Evolutionary conservation across 2,888 invertebrate species (phyloP).

Genomic region (Neuroscelio doddi): DNA sequence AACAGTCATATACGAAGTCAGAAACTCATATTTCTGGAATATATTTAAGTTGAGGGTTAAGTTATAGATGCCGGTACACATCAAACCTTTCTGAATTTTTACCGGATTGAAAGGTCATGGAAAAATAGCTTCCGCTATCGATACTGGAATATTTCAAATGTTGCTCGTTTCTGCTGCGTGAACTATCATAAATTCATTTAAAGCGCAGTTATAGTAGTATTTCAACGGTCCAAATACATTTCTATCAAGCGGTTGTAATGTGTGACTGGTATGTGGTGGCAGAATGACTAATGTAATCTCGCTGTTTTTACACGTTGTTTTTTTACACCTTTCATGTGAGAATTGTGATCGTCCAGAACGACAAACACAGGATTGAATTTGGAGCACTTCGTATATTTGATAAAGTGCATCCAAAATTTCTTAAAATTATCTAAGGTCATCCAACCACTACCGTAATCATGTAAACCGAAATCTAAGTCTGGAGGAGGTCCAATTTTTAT

Average conservation of each 20-base stretch:
- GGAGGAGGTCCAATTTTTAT: too few species aligned
- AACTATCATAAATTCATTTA: conserved; percentile 55
- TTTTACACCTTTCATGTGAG: too few species aligned
- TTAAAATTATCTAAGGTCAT: not conserved
- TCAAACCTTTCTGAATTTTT: conserved; percentile 61
- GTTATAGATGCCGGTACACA: conserved; percentile 56
- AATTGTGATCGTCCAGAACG: too few species aligned
- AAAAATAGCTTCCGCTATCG: conserved; percentile 52
- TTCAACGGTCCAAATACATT: conserved; percentile 58
- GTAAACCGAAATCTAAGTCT: too few species aligned
- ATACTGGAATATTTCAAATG: conserved; percentile 57
- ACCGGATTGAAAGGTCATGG: conserved; percentile 54
- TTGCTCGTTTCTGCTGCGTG: conserved; percentile 44
- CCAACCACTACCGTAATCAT: too few species aligned
- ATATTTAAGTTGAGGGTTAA: conserved; percentile 52
- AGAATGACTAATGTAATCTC: conserved; percentile 55
- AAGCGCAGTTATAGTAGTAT: conserved; percentile 53
- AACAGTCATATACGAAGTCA: conserved; percentile 47
- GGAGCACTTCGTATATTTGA: conserved; percentile 33
- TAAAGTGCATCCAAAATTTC: not conserved
- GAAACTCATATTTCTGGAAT: conserved; percentile 56
- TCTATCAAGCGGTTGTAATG: conserved; percentile 61
- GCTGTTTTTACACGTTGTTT: conserved; percentile 60
- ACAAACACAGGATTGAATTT: too few species aligned
- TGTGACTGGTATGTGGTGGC: conserved; percentile 58